Evolutionary conservation across 2,113 vertebrate genomes (phyloP).

Genomic region (Vanacampus margaritifer): DNA sequence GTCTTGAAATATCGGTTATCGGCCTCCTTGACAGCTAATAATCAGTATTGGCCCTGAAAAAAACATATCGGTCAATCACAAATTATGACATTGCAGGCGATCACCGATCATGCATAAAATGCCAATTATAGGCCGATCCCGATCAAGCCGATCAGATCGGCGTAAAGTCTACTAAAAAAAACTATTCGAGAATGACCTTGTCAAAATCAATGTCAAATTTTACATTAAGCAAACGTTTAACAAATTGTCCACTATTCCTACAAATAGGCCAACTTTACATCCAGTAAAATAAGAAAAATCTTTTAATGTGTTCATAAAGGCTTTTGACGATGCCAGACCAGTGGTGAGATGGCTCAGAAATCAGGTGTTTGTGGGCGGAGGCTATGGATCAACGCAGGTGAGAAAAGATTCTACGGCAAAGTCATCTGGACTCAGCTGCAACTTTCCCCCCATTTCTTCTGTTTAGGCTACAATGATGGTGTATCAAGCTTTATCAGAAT

Average conservation of each 20-base stretch:
- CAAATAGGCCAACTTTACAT: not conserved
- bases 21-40: too few relatives aligned
- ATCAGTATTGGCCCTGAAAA: too few relatives aligned
- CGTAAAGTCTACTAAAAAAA: not conserved
- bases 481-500: constrained; percentile 85
- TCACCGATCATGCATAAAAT: too few relatives aligned
- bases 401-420: not conserved
- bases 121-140: too few relatives aligned
- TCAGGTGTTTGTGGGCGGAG: constrained; percentile 74
- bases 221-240: not conserved
- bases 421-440: not conserved
- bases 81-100: too few relatives aligned
- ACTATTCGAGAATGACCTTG: not conserved
- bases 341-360: constrained; percentile 78
- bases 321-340: constrained; percentile 36
- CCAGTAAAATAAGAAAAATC: not conserved
- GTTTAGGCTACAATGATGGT: constrained; percentile 84
- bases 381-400: constrained; percentile 86
- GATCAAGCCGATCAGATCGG: too few relatives aligned
- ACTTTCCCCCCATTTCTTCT: not conserved
- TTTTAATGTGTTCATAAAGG: constrained; percentile 22
- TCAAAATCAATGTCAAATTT: not conserved
- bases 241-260: not conserved
- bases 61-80: too few relatives aligned
- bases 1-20: too few relatives aligned